A percentile compares a stretch with the other conserved stretches of the same genome.
phyloP scores from a whole-genome alignment of 2,888 invertebrate species.

The Eupithecia subumbrata region DNA sequence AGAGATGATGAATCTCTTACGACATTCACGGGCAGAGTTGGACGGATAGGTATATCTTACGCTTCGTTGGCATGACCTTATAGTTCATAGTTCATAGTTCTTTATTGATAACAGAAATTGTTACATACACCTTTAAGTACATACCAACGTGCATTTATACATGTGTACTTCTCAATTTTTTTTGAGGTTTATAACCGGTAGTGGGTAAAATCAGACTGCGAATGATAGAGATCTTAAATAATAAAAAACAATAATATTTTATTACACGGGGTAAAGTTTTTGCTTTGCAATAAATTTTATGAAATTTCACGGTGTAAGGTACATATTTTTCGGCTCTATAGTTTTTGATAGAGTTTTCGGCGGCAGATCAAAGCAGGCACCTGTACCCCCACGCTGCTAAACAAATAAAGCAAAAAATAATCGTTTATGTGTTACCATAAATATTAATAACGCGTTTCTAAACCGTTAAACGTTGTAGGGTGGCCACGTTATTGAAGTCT shows the following conservation, averaged over 20 bases:
- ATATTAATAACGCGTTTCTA: slow-evolving; percentile 78
- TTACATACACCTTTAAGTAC: too few species aligned
- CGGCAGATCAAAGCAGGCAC: slow-evolving; percentile 73
- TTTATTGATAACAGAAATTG: too few species aligned
- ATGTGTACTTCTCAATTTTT: too few species aligned
- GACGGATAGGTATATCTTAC: too few species aligned
- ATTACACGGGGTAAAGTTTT: slow-evolving; percentile 49
- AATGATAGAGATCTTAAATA: neutral
- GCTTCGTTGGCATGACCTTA: too few species aligned
- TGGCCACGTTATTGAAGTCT: slow-evolving; percentile 52
- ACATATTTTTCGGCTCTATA: slow-evolving; percentile 50
- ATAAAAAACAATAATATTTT: neutral
- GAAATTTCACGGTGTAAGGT: slow-evolving; percentile 56
- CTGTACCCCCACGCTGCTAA: slow-evolving; percentile 73
- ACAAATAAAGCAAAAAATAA: slow-evolving; percentile 73
- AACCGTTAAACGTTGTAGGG: slow-evolving; percentile 65
- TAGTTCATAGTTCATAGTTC: too few species aligned
- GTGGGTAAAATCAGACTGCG: neutral
- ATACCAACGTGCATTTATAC: neutral
- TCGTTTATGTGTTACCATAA: slow-evolving; percentile 72
- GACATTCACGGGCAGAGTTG: neutral
- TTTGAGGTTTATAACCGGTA: neutral
- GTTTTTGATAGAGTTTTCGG: slow-evolving; percentile 60
- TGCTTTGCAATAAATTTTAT: slow-evolving; percentile 58
- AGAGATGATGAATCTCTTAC: too few species aligned